Conservation (phyloP, 2,888 invertebrate genomes). For the Brachyopa scutellaris region DNA sequence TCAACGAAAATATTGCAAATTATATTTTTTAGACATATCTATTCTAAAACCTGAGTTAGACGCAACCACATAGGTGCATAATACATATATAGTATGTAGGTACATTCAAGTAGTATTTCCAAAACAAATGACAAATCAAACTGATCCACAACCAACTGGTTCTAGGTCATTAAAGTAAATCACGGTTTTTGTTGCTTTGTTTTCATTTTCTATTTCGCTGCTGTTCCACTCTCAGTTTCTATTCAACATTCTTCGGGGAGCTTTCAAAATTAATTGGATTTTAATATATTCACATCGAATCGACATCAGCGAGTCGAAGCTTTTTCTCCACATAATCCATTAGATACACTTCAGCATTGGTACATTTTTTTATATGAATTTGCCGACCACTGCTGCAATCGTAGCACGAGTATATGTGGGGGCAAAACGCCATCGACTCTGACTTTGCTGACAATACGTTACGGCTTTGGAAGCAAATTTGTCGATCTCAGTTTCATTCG, state of each 20-base stretch:
- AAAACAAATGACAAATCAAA: background rate
- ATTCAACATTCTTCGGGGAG: conserved; percentile 8
- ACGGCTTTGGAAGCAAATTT: conserved; percentile 52
- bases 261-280: conserved; percentile 42
- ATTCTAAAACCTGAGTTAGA: no score
- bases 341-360: conserved; percentile 26
- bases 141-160: conserved; percentile 39
- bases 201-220: background rate
- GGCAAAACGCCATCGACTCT: conserved; percentile 16
- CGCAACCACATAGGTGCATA: no score
- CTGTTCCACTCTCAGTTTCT: conserved; percentile 33
- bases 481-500: conserved; percentile 69
- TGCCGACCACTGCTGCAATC: background rate
- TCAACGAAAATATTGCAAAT: no score
- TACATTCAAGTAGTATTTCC: no score
- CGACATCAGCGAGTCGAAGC: conserved; percentile 21
- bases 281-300: conserved; percentile 52
- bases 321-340: conserved; percentile 43
- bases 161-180: background rate
- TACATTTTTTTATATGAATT: conserved; percentile 14
- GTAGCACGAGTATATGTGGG: conserved; percentile 21
- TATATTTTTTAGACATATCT: no score
- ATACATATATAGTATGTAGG: no score
- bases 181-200: background rate
- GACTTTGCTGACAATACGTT: conserved; percentile 17